Conservation (phyloP, 2,888 invertebrate genomes). For the Microctonus aethiopoides region DNA sequence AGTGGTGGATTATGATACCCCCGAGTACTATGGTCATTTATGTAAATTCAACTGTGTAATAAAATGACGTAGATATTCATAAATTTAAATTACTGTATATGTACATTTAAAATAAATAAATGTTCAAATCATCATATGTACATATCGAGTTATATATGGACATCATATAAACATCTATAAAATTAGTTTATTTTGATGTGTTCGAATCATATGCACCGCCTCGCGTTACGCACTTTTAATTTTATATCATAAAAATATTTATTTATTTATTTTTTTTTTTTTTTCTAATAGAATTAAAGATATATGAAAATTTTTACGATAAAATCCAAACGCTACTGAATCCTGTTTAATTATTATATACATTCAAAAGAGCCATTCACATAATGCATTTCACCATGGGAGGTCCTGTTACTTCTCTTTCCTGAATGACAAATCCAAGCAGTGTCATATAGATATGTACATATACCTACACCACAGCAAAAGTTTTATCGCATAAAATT, state of each 20-base stretch:
- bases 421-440: constrained; percentile 35
- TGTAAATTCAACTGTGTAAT: constrained; percentile 15
- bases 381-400: constrained; percentile 20
- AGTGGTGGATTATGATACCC: background rate
- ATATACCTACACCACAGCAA: constrained; percentile 33
- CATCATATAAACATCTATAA: background rate
- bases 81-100: constrained; percentile 4
- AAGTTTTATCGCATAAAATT: constrained; percentile 27
- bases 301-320: background rate
- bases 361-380: too few species aligned
- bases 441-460: constrained; percentile 32
- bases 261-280: background rate
- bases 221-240: constrained; percentile 21
- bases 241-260: background rate
- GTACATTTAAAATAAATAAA: too few species aligned
- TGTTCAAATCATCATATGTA: background rate
- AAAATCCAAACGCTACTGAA: background rate
- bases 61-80: constrained; percentile 9
- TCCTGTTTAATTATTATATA: too few species aligned
- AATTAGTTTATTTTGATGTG: constrained; percentile 11
- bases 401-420: constrained; percentile 22
- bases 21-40: constrained; percentile 1
- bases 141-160: background rate
- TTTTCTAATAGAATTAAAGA: too few species aligned
- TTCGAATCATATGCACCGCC: constrained; percentile 1